Evolutionary conservation across 2,113 vertebrate genomes (phyloP), one percentile per base, ranked within the genome.

Genomic region (Lampris incognitus): DNA sequence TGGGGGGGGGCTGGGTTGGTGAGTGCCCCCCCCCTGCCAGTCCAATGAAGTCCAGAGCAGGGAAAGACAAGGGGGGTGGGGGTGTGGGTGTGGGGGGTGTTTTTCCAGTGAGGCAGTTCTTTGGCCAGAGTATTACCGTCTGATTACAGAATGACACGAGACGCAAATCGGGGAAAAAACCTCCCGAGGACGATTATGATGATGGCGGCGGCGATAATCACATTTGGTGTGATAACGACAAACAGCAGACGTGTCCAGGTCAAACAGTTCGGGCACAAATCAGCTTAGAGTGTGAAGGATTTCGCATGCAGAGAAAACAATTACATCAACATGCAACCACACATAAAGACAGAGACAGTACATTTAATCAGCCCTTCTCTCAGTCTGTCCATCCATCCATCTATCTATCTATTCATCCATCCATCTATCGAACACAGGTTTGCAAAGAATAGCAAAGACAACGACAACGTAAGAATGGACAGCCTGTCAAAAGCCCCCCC

Each of bases 31-130:
- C 24, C 24, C 24, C 24, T 83, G 80, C 58, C 75, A 66, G 56
- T 49, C 76, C 69, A 82, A 86, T 87, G 73, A 87, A 81, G 78
- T 81, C 86, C 85, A 89, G 85, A 92, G 85, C 81, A 74, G 74
- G 62, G 63, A 68, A 79, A 86, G 85, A 89, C 72, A 83, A 83
- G 76, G 68, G 72, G 79, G 56, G 66, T 63, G 69, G 60, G 75
- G 64, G 55, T 71, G 75, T 38, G 48, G 72, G 1, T 36, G 51
- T 36, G 49, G 69, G 70, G 69, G 49, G 24, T 9, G 9, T 80
- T 69, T 10, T 66, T 59, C 46, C 64, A 79, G 67, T 55, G 54
- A 63, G 77, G 80, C 59, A 58, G 64, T 72, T 88, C 77, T 85
- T 88, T 76, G 82, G 68, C 55, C 49, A 69, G 75, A 72, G 57